These are phyloP conservation scores for Gymnarchus niloticus DNA, from an alignment of 2,113 vertebrate genomes.

Conservation along the genomic window DNA sequence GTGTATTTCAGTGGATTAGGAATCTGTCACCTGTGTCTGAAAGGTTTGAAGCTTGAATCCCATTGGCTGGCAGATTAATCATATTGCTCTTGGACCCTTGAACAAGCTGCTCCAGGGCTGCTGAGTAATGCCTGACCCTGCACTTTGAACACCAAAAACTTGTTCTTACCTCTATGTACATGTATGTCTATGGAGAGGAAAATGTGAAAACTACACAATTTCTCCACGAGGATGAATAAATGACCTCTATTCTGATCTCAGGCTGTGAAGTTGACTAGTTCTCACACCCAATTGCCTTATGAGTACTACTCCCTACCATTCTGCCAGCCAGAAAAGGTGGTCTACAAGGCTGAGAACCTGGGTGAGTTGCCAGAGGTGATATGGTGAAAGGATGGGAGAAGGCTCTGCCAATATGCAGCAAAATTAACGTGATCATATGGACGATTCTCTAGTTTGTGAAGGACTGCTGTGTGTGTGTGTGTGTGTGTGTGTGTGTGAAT, in stretches of 20 bases:
- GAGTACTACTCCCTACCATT: slow-evolving; percentile 96
- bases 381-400: neutral
- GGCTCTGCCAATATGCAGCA: neutral
- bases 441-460: neutral
- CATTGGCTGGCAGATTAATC: too few relatives aligned
- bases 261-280: slow-evolving; percentile 97
- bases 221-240: neutral
- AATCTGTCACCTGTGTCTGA: neutral
- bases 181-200: neutral
- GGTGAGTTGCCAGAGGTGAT: slow-evolving; percentile 59
- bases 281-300: slow-evolving; percentile 89
- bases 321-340: slow-evolving; percentile 73
- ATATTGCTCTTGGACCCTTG: too few relatives aligned
- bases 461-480: neutral
- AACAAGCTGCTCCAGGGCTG: neutral
- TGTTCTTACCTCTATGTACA: neutral
- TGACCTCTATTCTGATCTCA: slow-evolving; percentile 48
- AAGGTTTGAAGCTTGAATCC: too few relatives aligned
- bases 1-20: neutral
- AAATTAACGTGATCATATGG: neutral
- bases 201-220: neutral
- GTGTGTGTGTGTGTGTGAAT: neutral
- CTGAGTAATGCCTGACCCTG: neutral
- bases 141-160: neutral
- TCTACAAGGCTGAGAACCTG: slow-evolving; percentile 92